These are phyloP conservation scores for Pungitius pungitius DNA, from an alignment of 2,113 vertebrate species.

Conservation along the genomic window DNA sequence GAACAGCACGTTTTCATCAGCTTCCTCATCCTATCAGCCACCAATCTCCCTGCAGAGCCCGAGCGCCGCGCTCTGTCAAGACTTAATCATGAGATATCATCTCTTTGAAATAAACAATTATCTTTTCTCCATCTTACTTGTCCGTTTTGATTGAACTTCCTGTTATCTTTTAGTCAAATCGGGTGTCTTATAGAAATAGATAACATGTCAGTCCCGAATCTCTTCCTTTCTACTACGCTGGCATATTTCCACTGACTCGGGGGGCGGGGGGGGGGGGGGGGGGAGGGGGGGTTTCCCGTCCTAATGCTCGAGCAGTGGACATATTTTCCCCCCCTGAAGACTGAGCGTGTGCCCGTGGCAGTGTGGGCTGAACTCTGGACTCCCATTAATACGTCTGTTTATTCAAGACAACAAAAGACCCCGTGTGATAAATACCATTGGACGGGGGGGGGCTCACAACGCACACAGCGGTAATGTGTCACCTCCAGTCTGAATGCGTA, in stretches of 20 bases:
- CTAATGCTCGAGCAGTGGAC: slow-evolving; percentile 17
- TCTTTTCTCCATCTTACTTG: not conserved
- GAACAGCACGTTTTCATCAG: not conserved
- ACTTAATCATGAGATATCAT: not conserved
- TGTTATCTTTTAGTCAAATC: not conserved
- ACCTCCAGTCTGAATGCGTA: slow-evolving; percentile 7
- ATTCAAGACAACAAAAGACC: slow-evolving; percentile 62
- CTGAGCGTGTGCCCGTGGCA: slow-evolving; percentile 38
- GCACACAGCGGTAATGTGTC: slow-evolving; percentile 28
- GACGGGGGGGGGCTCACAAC: slow-evolving; percentile 26
- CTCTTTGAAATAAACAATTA: not conserved
- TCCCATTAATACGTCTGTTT: slow-evolving; percentile 60
- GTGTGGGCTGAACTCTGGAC: slow-evolving; percentile 54
- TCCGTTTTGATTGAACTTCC: not conserved
- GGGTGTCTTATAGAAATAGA: not conserved
- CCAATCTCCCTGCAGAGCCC: not conserved
- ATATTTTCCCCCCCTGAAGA: slow-evolving; percentile 32
- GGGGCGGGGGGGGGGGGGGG: too few species aligned
- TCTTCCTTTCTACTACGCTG: not conserved
- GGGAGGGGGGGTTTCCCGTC: not conserved
- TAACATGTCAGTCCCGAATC: not conserved
- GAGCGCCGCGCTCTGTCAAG: not conserved
- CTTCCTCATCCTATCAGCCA: not conserved
- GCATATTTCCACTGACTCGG: not conserved
- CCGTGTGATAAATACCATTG: slow-evolving; percentile 49